Conservation (phyloP, 2,797 vertebrate genomes). For the Parauchenoglanis ngamensis region DNA sequence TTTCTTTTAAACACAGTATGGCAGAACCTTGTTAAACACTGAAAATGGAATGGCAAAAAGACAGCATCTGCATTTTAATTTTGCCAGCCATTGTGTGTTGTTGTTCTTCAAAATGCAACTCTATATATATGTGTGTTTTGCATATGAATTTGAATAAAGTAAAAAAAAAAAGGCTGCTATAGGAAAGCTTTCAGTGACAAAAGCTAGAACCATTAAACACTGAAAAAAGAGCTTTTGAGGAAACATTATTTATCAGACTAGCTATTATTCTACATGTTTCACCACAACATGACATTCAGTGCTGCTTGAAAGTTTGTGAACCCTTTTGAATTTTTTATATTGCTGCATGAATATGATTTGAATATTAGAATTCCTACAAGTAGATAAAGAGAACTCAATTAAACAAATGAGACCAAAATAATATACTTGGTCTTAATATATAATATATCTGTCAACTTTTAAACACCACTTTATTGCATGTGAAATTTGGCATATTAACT, state of each 20-base stretch:
- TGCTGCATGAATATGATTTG: too few relatives aligned
- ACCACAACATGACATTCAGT: background rate
- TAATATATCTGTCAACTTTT: too few relatives aligned
- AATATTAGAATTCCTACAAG: too few relatives aligned
- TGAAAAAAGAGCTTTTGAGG: background rate
- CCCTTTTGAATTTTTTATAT: too few relatives aligned
- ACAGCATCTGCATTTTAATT: background rate
- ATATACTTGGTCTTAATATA: too few relatives aligned
- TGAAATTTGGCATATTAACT: background rate
- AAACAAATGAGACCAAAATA: too few relatives aligned
- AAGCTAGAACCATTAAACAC: background rate
- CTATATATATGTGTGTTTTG: background rate
- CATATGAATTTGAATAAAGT: slow-evolving; percentile 1
- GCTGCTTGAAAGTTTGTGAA: too few relatives aligned
- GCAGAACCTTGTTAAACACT: background rate
- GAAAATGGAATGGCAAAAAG: background rate
- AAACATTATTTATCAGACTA: background rate
- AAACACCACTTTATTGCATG: too few relatives aligned
- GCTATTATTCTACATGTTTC: background rate
- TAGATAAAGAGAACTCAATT: too few relatives aligned
- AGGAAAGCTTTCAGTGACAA: background rate
- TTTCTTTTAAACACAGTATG: background rate
- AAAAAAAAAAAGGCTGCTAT: background rate
- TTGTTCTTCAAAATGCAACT: background rate
- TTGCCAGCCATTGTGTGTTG: background rate